phyloP scores from a whole-genome alignment of 2,797 vertebrate species.

The Apogon talboti region DNA sequence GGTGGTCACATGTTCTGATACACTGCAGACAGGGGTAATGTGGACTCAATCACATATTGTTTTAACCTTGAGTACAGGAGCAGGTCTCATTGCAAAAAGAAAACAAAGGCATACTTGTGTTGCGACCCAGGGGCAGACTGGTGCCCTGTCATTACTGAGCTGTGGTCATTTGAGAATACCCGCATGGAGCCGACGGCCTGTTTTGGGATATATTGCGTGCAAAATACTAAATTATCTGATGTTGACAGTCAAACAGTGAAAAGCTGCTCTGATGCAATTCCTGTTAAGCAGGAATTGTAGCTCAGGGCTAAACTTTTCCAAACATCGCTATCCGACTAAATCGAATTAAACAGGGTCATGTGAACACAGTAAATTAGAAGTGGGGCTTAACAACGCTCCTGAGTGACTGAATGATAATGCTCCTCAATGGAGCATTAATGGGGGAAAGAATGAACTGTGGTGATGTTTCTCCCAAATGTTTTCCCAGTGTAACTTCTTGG shows the following conservation, averaged over 20 bases:
- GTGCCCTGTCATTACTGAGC: neutral
- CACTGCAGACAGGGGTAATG: neutral
- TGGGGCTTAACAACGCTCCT: neutral
- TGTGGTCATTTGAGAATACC: conserved; percentile 22
- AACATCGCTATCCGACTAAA: neutral
- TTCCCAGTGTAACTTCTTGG: neutral
- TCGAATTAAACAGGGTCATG: conserved; percentile 16
- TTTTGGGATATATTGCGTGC: conserved; percentile 10
- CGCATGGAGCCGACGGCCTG: conserved; percentile 18
- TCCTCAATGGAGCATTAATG: conserved; percentile 1
- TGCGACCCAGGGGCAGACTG: neutral
- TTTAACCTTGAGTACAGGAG: conserved; percentile 29
- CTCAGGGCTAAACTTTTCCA: neutral
- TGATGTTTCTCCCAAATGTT: neutral
- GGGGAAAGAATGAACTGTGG: neutral
- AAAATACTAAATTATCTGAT: neutral
- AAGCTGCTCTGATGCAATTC: neutral
- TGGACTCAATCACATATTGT: conserved; percentile 10
- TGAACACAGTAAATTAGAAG: conserved; percentile 8
- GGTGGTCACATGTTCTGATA: conserved; percentile 23
- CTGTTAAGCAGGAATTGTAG: conserved; percentile 18
- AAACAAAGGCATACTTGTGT: conserved; percentile 34
- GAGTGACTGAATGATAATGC: neutral
- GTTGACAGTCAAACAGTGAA: conserved; percentile 45
- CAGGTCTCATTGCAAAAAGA: conserved; percentile 31